phyloP scores from a whole-genome alignment of 2,797 vertebrate genomes.

The Ataeniobius toweri region DNA sequence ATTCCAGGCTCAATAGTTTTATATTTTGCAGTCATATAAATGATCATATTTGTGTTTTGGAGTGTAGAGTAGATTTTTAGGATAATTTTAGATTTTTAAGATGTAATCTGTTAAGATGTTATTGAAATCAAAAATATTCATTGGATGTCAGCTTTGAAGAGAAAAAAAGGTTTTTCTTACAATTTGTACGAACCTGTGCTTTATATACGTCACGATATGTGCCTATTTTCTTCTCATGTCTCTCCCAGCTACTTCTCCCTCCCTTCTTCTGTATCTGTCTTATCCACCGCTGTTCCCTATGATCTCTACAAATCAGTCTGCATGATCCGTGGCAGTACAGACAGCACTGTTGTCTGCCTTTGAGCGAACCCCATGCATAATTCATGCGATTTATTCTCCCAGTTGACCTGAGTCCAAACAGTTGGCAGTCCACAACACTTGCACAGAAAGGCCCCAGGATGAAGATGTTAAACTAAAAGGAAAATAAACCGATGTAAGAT shows the following conservation, averaged over 20 bases:
- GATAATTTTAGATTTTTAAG: background rate
- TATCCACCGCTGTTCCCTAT: conserved; percentile 42
- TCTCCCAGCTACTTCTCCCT: background rate
- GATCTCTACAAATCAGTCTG: conserved; percentile 50
- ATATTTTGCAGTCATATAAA: background rate
- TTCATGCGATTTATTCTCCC: conserved; percentile 64
- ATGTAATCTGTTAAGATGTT: background rate
- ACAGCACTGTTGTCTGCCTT: conserved; percentile 71
- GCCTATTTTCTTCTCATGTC: conserved; percentile 7
- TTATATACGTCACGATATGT: background rate
- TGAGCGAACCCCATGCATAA: conserved; percentile 70
- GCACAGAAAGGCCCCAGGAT: conserved; percentile 54
- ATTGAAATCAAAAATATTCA: background rate
- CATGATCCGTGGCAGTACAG: conserved; percentile 67
- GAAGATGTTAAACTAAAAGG: conserved; percentile 48
- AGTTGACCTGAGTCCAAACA: conserved; percentile 71
- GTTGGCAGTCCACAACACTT: conserved; percentile 66
- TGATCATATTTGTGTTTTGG: background rate
- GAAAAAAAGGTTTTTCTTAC: background rate
- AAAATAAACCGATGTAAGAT: conserved; percentile 52
- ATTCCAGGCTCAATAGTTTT: background rate
- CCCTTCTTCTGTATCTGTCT: conserved; percentile 30
- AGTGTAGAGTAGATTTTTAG: background rate
- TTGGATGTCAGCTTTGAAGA: background rate
- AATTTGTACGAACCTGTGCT: background rate